Percentiles rank a stretch among this genome's conserved stretches.
Conservation (phyloP, 1,140 invertebrate genomes). For the Parasteatoda tepidariorum region DNA sequence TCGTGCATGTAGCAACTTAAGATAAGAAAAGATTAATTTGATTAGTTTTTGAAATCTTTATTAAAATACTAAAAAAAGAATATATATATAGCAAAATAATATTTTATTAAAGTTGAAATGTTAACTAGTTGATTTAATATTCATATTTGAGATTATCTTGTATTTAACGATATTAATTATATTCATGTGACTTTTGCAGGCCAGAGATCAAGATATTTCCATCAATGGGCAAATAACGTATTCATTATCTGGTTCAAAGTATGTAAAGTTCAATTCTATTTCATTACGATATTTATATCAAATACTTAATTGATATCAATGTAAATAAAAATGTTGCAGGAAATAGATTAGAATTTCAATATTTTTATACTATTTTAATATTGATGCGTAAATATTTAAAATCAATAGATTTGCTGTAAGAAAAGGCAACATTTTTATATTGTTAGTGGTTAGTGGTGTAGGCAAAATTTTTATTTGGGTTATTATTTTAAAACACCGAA, state of each 20-base stretch:
- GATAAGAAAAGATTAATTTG: background rate
- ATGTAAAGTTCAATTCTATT: background rate
- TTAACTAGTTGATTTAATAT: background rate
- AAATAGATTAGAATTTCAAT: too few relatives aligned
- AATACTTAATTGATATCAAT: too few relatives aligned
- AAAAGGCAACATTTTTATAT: too few relatives aligned
- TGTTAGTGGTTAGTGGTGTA: too few relatives aligned
- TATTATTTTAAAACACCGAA: too few relatives aligned
- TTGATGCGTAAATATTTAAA: too few relatives aligned
- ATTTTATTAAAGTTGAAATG: background rate
- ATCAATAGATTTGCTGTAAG: too few relatives aligned
- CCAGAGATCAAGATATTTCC: conserved; percentile 81
- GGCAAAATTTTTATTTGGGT: too few relatives aligned
- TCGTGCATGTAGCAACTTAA: too few relatives aligned
- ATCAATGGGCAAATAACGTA: conserved; percentile 74
- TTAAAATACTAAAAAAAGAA: background rate
- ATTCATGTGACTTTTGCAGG: conserved; percentile 52
- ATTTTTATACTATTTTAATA: too few relatives aligned
- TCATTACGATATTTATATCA: too few relatives aligned
- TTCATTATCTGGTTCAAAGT: conserved; percentile 79
- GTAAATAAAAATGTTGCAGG: too few relatives aligned
- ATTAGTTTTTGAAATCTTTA: background rate
- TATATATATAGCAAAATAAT: background rate
- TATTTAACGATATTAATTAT: background rate
- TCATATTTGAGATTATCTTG: background rate